phyloP scores from a whole-genome alignment of 2,113 vertebrate genomes.

The Bujurquina vittata region DNA sequence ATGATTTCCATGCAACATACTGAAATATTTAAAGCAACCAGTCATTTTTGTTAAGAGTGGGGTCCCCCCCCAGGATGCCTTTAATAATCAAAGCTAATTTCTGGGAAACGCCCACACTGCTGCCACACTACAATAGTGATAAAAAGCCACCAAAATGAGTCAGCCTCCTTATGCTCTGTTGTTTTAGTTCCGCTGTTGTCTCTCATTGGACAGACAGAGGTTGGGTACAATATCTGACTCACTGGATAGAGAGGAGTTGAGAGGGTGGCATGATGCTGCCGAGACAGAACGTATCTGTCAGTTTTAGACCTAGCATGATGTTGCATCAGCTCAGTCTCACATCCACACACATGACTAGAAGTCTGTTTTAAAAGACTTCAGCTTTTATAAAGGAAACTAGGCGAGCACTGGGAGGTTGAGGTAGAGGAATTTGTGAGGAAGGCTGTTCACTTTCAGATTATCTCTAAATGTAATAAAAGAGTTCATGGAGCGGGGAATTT shows the following conservation, averaged over 20 bases:
- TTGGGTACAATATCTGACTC: conserved; percentile 38
- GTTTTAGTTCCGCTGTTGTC: conserved; percentile 14
- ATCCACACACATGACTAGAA: background rate
- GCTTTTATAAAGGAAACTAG: conserved; percentile 8
- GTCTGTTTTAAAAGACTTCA: background rate
- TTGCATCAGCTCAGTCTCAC: conserved; percentile 9
- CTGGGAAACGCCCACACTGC: conserved; percentile 23
- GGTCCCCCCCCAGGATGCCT: background rate
- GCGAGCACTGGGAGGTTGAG: conserved; percentile 6
- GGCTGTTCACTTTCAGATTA: conserved; percentile 11
- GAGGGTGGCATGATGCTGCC: conserved; percentile 33
- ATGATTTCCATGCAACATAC: background rate
- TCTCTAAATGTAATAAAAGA: conserved; percentile 37
- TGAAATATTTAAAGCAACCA: background rate
- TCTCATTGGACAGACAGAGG: conserved; percentile 24
- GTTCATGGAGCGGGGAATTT: background rate
- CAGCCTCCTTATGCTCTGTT: conserved; percentile 17
- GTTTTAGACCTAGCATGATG: conserved; percentile 31
- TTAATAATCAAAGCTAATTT: conserved; percentile 19
- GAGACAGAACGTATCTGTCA: conserved; percentile 34
- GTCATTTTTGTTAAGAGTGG: background rate
- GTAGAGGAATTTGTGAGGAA: conserved; percentile 1
- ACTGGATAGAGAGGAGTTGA: conserved; percentile 7
- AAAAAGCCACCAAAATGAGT: conserved; percentile 46
- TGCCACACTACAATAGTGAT: conserved; percentile 16